A percentile compares a stretch with the other conserved stretches of the same genome.
Conservation (phyloP, 2,113 vertebrate genomes). For the Merops nubicus region DNA sequence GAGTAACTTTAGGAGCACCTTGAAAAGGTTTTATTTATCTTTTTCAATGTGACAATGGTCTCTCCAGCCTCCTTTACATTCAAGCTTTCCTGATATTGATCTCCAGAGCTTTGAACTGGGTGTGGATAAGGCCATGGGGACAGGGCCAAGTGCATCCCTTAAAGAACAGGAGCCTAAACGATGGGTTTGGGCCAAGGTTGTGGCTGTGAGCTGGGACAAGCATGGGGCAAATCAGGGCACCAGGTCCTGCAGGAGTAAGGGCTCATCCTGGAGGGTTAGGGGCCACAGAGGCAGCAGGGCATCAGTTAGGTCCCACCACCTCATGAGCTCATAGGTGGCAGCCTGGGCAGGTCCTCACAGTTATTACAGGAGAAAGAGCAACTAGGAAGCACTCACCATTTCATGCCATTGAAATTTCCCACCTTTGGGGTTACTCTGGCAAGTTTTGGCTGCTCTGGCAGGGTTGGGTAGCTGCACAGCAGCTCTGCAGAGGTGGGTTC, state of each 20-base stretch:
- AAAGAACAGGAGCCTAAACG: accelerated
- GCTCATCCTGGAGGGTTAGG: accelerated
- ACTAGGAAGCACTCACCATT: neutral
- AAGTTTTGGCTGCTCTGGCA: neutral
- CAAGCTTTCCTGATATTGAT: neutral
- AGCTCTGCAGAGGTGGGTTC: neutral
- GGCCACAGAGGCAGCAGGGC: neutral
- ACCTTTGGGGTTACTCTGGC: neutral
- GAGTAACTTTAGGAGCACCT: neutral
- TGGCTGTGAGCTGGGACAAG: accelerated
- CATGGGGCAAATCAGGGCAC: neutral
- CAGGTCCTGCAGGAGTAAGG: neutral
- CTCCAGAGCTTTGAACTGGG: neutral
- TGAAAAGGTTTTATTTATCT: neutral
- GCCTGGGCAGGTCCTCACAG: neutral
- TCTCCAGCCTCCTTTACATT: neutral
- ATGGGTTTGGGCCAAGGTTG: neutral
- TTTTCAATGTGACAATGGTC: neutral
- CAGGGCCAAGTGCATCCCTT: neutral
- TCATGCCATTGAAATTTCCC: neutral
- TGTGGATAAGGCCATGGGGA: neutral
- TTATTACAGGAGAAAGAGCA: neutral
- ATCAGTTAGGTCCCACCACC: accelerated
- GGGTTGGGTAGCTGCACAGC: neutral
- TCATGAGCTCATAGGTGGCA: neutral